Percentiles rank a stretch among this genome's conserved stretches.
Conservation (phyloP, 2,797 vertebrate species). For the Rhincodon typus region DNA sequence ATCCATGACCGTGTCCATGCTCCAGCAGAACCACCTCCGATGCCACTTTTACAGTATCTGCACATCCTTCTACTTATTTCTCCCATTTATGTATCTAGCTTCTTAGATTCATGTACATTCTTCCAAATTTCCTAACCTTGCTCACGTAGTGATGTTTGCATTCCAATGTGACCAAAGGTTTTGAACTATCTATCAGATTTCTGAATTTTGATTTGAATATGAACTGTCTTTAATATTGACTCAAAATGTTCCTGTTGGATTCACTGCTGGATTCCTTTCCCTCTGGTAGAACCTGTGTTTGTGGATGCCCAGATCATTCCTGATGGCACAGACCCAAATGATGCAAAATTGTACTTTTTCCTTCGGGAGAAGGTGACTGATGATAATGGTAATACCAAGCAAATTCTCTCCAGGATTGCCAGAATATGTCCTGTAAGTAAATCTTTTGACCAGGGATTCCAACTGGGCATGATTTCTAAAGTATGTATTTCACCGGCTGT, state of each 20-base stretch:
- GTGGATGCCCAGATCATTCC: conserved; percentile 90
- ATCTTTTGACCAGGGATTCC: background rate
- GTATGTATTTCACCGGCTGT: background rate
- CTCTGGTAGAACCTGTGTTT: conserved; percentile 78
- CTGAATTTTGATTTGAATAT: background rate
- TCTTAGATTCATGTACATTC: background rate
- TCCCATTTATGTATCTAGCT: background rate
- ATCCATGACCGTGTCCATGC: background rate
- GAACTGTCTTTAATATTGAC: background rate
- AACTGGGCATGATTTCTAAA: background rate
- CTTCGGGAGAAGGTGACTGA: conserved; percentile 88
- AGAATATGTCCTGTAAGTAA: conserved; percentile 88
- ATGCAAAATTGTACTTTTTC: conserved; percentile 92
- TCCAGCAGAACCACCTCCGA: background rate
- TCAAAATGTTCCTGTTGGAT: background rate
- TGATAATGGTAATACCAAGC: conserved; percentile 84
- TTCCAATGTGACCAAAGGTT: background rate
- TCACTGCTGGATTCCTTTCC: background rate
- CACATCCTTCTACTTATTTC: background rate
- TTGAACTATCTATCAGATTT: background rate
- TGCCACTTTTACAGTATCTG: too few species aligned
- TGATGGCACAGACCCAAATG: conserved; percentile 87
- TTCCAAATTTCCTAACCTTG: background rate
- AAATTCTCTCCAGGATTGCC: conserved; percentile 93
- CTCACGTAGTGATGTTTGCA: background rate